Evolutionary conservation across 1,140 invertebrate genomes (phyloP), one percentile per base, ranked within the genome.

Genomic region (Adoxophyes honmai): DNA sequence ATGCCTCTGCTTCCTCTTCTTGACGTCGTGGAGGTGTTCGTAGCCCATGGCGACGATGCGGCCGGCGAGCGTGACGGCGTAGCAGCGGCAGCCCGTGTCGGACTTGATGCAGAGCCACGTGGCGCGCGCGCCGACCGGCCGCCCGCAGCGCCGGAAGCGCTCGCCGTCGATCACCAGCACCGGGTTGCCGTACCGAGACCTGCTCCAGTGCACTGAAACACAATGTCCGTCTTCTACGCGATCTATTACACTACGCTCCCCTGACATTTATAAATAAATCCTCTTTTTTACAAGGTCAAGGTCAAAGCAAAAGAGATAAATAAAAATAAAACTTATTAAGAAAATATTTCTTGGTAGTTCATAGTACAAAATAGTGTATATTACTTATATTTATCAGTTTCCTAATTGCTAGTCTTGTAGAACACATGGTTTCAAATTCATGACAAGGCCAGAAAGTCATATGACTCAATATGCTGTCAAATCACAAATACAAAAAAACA

Each of bases 31-130:
- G 7, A 57, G 55, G 51, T 86, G 82, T 0, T 52, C 1, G 51
- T 75, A 35, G 0, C 66, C 73, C 11, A 75, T 58, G 8, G 57
- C 62, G 1, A 80, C 21, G 16, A 86, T 53, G 15, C 55, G 37
- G 16, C 70, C 61, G 59, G 56, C 34, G 5, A 66, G 34, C 0
- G 83, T 84, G 48, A 82, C 61, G 11, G 62, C 74, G 39, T 75
- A 76, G 28, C 76, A 76, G 13, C 38, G 68, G 62, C 83, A 86
- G 42, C 83, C 83, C 5, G 59, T 63, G 63, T 86, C 83, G 0
- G 83, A 86, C 58, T 84, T 84, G 48, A 84, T 86, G 59, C 83
- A 86, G 4, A 76, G 61, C 81, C 83, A 86, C 0, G 67, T 77
- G n/a, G 51, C 52, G 9, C 67, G 55, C 28, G 52, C 61, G 10